These are phyloP conservation scores for Popillia japonica DNA, from an alignment of 1,140 invertebrate genomes.

Conservation along the genomic window DNA sequence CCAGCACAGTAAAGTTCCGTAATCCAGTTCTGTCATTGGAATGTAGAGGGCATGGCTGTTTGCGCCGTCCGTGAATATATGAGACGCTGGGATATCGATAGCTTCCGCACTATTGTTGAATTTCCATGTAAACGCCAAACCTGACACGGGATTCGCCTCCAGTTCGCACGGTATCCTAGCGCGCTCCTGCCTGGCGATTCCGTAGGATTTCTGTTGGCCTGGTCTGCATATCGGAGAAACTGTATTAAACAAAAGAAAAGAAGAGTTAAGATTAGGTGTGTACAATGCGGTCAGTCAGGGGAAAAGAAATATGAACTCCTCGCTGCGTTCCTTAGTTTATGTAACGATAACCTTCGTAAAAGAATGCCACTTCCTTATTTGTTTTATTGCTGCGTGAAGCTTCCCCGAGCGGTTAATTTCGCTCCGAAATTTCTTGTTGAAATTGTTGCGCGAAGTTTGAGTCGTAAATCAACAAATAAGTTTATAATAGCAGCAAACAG, in stretches of 20 bases:
- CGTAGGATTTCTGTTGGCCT: conserved; percentile 73
- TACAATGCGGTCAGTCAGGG: background rate
- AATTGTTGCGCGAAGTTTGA: background rate
- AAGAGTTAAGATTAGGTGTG: too few species aligned
- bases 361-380: conserved; percentile 12
- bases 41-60: conserved; percentile 72
- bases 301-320: background rate
- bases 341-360: background rate
- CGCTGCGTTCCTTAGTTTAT: background rate
- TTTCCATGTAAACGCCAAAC: conserved; percentile 77
- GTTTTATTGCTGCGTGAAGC: conserved; percentile 19
- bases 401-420: conserved; percentile 16
- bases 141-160: conserved; percentile 80
- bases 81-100: conserved; percentile 70
- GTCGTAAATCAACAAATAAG: conserved; percentile 24
- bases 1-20: conserved; percentile 76
- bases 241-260: conserved; percentile 54
- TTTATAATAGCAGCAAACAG: background rate
- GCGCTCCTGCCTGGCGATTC: conserved; percentile 80
- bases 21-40: conserved; percentile 76
- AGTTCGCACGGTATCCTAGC: conserved; percentile 81
- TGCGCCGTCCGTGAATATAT: conserved; percentile 67
- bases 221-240: conserved; percentile 76
- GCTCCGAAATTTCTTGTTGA: conserved; percentile 28
- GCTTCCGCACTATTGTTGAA: conserved; percentile 75